phyloP scores from a whole-genome alignment of 2,113 vertebrate genomes.

The Nettapus auritus region DNA sequence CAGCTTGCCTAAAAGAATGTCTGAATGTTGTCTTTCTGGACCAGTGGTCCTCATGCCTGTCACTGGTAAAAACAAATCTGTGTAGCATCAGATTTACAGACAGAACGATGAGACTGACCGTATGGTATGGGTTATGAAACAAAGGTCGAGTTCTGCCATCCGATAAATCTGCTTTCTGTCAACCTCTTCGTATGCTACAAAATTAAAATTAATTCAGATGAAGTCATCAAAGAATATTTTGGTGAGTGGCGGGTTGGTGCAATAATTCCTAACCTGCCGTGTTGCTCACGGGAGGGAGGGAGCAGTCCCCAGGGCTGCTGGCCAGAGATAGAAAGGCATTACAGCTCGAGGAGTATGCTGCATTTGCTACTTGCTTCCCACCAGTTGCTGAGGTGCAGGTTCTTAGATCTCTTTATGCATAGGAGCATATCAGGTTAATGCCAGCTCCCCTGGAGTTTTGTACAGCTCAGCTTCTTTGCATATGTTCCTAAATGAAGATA shows the following conservation, averaged over 20 bases:
- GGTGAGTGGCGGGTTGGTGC: neutral
- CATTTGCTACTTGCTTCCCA: neutral
- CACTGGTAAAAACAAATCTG: neutral
- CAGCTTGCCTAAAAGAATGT: neutral
- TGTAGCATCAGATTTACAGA: neutral
- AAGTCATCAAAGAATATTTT: neutral
- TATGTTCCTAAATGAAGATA: neutral
- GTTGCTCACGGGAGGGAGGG: neutral
- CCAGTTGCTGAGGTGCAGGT: neutral
- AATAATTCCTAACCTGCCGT: neutral
- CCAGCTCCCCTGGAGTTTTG: neutral
- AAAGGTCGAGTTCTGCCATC: neutral
- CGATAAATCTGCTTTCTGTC: constrained; percentile 1
- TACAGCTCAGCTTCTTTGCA: neutral
- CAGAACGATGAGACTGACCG: neutral
- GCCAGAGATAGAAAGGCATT: neutral
- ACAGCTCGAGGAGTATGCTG: neutral
- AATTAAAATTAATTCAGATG: neutral
- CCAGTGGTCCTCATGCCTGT: neutral
- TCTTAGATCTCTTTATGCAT: neutral
- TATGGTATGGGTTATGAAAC: neutral
- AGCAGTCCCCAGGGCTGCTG: neutral
- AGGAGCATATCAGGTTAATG: neutral
- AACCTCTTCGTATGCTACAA: neutral
- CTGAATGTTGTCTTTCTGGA: neutral